phyloP scores from a whole-genome alignment of 2,888 invertebrate species.

The Reticulitermes lucifugus region DNA sequence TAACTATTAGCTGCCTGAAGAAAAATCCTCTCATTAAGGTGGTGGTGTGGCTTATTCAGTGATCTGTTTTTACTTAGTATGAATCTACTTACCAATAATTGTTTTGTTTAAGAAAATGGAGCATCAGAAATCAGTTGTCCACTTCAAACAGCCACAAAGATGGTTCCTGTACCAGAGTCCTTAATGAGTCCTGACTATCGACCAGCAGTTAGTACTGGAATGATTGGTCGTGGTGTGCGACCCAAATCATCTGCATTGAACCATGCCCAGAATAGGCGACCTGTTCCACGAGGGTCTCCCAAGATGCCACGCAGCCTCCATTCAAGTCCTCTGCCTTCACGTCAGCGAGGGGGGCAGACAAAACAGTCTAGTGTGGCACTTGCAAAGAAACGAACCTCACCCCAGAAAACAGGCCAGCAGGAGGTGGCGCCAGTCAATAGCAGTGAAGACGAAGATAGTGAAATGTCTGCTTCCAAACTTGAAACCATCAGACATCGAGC shows the following conservation, averaged over 20 bases:
- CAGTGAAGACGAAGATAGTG: conserved; percentile 73
- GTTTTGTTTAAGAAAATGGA: conserved; percentile 32
- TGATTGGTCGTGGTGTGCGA: conserved; percentile 20
- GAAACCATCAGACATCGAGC: conserved; percentile 75
- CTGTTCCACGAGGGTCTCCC: conserved; percentile 41
- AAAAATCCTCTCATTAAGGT: too few relatives aligned
- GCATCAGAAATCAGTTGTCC: conserved; percentile 58
- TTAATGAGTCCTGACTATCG: conserved; percentile 86
- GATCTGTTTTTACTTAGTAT: background rate
- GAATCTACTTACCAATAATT: background rate
- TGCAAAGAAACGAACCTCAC: conserved; percentile 21
- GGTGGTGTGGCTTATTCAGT: background rate
- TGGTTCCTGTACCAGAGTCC: conserved; percentile 89
- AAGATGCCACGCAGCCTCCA: conserved; percentile 39
- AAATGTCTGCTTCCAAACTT: conserved; percentile 75
- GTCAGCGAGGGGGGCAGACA: conserved; percentile 11
- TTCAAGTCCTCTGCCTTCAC: conserved; percentile 24
- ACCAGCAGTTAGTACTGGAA: conserved; percentile 57
- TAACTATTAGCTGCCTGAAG: too few relatives aligned
- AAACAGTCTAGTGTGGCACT: conserved; percentile 1
- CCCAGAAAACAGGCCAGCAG: background rate
- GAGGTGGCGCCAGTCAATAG: conserved; percentile 42
- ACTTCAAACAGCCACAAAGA: conserved; percentile 84
- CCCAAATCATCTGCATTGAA: conserved; percentile 36
- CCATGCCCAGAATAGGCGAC: conserved; percentile 3